Conservation (phyloP, 2,113 vertebrate species). For the Synodontis membranacea region DNA sequence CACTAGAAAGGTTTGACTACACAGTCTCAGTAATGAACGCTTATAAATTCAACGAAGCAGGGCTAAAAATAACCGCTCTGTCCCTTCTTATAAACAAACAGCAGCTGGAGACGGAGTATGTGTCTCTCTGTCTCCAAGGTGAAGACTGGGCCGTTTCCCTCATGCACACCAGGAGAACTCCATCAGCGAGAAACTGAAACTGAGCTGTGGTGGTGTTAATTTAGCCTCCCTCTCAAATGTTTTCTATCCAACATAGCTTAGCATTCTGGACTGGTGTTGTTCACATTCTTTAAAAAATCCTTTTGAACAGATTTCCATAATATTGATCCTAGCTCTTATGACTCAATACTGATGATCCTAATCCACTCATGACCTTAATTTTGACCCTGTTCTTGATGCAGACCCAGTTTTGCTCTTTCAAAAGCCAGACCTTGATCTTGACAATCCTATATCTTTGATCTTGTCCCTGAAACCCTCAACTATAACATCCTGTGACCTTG, state of each 20-base stretch:
- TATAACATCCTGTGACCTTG: too few relatives aligned
- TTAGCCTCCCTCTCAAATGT: neutral
- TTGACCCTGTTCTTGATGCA: neutral
- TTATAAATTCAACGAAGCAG: neutral
- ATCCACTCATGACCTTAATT: neutral
- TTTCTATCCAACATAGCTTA: neutral
- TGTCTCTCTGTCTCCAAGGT: conserved; percentile 18
- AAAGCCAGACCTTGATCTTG: neutral
- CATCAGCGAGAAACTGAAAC: neutral
- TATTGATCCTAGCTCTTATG: neutral
- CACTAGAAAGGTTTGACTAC: neutral
- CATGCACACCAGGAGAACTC: conserved; percentile 5
- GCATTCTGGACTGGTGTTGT: conserved; percentile 4
- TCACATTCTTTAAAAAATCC: neutral
- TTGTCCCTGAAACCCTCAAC: neutral
- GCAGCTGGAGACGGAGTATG: conserved; percentile 1
- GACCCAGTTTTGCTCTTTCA: neutral
- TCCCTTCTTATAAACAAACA: conserved; percentile 16
- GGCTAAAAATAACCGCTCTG: conserved; percentile 22
- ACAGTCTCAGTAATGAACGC: conserved; percentile 6
- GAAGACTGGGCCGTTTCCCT: neutral
- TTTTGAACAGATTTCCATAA: neutral
- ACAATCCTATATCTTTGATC: neutral
- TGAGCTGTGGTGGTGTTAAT: neutral
- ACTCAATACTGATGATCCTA: neutral